These are phyloP conservation scores for Callocephalon fimbriatum DNA, from an alignment of 2,113 vertebrate species.

Conservation along the genomic window DNA sequence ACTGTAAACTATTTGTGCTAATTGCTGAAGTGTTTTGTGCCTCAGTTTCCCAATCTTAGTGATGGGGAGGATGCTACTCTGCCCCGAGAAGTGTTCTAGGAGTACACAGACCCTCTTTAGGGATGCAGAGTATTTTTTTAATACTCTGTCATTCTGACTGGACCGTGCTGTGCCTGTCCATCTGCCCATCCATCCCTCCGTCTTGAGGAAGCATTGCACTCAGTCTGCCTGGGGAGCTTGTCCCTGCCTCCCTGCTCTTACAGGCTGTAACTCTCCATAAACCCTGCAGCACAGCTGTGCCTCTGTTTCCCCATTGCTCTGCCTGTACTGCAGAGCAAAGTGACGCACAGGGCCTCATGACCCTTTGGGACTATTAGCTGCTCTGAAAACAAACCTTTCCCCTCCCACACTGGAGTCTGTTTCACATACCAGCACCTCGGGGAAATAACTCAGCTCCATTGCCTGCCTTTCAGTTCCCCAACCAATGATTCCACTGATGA, in stretches of 20 bases:
- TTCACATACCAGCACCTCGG: not conserved
- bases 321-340: not conserved
- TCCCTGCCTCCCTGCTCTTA: not conserved
- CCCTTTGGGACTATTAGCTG: not conserved
- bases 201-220: not conserved
- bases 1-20: not conserved
- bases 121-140: not conserved
- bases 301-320: not conserved
- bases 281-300: not conserved
- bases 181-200: not conserved
- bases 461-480: not conserved
- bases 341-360: not conserved
- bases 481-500: not conserved
- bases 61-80: not conserved
- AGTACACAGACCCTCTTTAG: not conserved
- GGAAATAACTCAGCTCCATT: not conserved
- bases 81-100: not conserved
- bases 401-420: not conserved
- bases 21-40: not conserved
- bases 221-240: fast-evolving
- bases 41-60: not conserved
- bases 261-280: not conserved
- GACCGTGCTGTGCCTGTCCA: not conserved
- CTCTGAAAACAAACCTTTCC: conserved; percentile 37
- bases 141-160: not conserved